Conservation (phyloP, 2,113 vertebrate species). For the Urocynchramus pylzowi region DNA sequence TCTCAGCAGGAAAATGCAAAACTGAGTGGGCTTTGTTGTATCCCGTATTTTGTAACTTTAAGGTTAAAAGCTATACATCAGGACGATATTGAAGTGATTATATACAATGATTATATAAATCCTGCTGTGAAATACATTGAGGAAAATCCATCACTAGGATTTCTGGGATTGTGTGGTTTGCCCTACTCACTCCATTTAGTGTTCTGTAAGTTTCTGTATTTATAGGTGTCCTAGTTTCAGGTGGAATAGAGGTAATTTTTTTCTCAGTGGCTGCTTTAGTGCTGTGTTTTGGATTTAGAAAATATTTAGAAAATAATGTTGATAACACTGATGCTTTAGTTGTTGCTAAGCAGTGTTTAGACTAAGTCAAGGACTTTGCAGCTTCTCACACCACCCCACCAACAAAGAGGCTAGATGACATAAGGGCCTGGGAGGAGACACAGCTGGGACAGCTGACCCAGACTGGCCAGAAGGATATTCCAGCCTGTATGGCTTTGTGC, state of each 20-base stretch:
- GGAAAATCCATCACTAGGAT: background rate
- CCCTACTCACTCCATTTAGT: background rate
- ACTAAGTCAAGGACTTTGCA: background rate
- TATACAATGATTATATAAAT: background rate
- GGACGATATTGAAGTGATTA: background rate
- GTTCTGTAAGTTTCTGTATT: background rate
- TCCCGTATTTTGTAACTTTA: background rate
- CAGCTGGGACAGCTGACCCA: background rate
- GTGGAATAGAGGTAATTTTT: background rate
- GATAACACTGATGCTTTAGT: background rate
- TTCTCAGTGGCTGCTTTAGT: background rate
- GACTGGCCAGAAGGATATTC: background rate
- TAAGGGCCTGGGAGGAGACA: background rate
- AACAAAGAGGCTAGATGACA: background rate
- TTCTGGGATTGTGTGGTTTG: background rate
- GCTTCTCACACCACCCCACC: background rate
- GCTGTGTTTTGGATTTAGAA: background rate
- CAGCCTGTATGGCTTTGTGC: background rate
- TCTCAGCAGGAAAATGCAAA: background rate
- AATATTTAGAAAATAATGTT: background rate
- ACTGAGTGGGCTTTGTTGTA: background rate
- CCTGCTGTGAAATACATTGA: background rate
- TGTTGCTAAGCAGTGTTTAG: background rate
- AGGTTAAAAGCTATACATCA: background rate
- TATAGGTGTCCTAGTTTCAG: background rate